These are phyloP conservation scores for Acipenser ruthenus DNA, from an alignment of 2,797 vertebrate species.

Conservation along the genomic window DNA sequence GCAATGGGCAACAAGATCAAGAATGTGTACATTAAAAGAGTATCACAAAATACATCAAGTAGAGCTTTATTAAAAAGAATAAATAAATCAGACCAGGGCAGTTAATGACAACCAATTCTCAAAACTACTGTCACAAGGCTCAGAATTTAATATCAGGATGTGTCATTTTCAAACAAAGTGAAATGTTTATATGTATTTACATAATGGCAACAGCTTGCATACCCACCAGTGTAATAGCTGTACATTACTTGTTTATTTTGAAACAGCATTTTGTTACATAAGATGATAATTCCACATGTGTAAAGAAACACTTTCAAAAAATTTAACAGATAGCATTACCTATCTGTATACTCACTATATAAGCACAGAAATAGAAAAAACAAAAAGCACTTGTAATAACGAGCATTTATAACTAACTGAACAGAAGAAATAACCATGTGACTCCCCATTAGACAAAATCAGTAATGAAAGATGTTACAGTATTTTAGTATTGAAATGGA, in stretches of 20 bases:
- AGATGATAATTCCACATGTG: too few relatives aligned
- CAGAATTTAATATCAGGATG: conserved; percentile 5
- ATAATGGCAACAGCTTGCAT: too few relatives aligned
- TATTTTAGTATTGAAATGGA: too few relatives aligned
- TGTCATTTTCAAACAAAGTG: too few relatives aligned
- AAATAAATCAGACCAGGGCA: conserved; percentile 10
- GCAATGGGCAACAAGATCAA: conserved; percentile 3
- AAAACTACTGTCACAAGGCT: conserved; percentile 15
- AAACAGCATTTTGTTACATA: too few relatives aligned
- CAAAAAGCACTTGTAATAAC: too few relatives aligned
- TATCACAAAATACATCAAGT: conserved; percentile 16
- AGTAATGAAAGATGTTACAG: conserved; percentile 11
- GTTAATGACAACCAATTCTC: conserved; percentile 4
- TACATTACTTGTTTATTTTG: too few relatives aligned
- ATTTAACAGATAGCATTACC: background rate
- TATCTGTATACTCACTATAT: background rate
- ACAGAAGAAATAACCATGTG: too few relatives aligned
- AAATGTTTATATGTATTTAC: too few relatives aligned
- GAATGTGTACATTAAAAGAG: conserved; percentile 25
- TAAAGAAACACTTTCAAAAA: background rate
- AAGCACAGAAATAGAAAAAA: background rate
- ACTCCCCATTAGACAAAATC: too few relatives aligned
- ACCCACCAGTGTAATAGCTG: too few relatives aligned
- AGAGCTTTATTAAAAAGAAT: conserved; percentile 15
- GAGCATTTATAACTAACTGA: too few relatives aligned